Percentiles rank a stretch among this genome's conserved stretches.
Conservation (phyloP, 2,888 invertebrate species). For the Pseudococcus longispinus region DNA sequence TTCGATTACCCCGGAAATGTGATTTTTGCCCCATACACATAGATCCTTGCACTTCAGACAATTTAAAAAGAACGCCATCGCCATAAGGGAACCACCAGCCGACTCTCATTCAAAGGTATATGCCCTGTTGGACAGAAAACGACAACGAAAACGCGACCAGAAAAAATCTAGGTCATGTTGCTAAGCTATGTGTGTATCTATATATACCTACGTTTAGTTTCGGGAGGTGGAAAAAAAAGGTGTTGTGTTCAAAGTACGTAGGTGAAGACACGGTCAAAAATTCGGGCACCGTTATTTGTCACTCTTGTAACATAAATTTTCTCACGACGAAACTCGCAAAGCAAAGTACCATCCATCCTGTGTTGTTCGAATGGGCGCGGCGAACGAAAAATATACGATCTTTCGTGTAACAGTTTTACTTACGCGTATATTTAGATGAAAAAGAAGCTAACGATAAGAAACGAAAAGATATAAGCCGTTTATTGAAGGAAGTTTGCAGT, state of each 20-base stretch:
- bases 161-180: slow-evolving; percentile 1
- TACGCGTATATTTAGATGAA: neutral
- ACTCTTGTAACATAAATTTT: slow-evolving; percentile 30
- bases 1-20: neutral
- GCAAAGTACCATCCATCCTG: neutral
- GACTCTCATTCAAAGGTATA: neutral
- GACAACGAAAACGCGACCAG: neutral
- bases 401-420: slow-evolving; percentile 28
- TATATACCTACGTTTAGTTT: too few species aligned
- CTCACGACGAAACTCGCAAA: neutral
- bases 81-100: neutral
- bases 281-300: slow-evolving; percentile 16
- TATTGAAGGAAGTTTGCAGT: slow-evolving; percentile 39
- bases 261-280: neutral
- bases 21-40: neutral
- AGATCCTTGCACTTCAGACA: neutral
- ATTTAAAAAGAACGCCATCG: neutral
- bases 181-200: neutral
- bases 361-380: neutral
- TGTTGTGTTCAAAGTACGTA: neutral
- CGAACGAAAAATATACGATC: neutral
- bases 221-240: neutral
- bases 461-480: slow-evolving; percentile 33
- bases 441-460: slow-evolving; percentile 34
- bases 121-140: neutral